Percentiles rank a stretch among this genome's conserved stretches.
These are phyloP conservation scores for Drosophila ananassae DNA, from an alignment of 1,140 invertebrate genomes.

Conservation along the genomic window DNA sequence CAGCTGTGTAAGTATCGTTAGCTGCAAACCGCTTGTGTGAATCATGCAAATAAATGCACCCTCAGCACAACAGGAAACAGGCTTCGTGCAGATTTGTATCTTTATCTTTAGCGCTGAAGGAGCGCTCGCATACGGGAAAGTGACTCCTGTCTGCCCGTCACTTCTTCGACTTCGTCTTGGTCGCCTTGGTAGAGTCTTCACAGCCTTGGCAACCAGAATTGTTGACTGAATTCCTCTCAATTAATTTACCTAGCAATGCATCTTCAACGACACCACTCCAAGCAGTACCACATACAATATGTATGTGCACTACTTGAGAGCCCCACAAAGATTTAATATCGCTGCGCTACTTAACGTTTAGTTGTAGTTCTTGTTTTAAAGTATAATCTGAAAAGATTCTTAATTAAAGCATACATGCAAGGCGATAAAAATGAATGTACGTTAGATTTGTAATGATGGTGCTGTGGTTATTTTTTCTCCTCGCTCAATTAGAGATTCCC, in stretches of 20 bases:
- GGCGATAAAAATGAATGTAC: conserved; percentile 63
- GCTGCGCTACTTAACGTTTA: conserved; percentile 37
- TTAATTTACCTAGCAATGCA: conserved; percentile 72
- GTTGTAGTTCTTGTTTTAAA: conserved; percentile 33
- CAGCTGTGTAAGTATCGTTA: conserved; percentile 26
- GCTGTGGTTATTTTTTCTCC: conserved; percentile 37
- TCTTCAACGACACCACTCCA: conserved; percentile 37
- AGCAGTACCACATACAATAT: conserved; percentile 9
- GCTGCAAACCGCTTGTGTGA: conserved; percentile 55
- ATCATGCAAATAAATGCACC: conserved; percentile 81
- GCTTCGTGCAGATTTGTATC: conserved; percentile 82
- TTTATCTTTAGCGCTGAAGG: conserved; percentile 65
- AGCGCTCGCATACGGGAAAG: conserved; percentile 58
- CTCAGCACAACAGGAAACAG: conserved; percentile 79
- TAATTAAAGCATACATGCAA: conserved; percentile 59
- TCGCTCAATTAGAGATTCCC: conserved; percentile 58
- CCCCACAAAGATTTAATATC: conserved; percentile 39
- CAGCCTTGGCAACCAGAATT: conserved; percentile 25
- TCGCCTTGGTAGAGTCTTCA: conserved; percentile 5
- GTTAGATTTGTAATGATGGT: conserved; percentile 55
- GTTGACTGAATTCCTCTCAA: conserved; percentile 78
- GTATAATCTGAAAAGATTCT: conserved; percentile 51
- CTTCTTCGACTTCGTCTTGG: conserved; percentile 15
- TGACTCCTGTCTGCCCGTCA: conserved; percentile 45
- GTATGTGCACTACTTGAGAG: conserved; percentile 11